Conservation (phyloP, 2,888 invertebrate genomes). For the Sycophila texana region DNA sequence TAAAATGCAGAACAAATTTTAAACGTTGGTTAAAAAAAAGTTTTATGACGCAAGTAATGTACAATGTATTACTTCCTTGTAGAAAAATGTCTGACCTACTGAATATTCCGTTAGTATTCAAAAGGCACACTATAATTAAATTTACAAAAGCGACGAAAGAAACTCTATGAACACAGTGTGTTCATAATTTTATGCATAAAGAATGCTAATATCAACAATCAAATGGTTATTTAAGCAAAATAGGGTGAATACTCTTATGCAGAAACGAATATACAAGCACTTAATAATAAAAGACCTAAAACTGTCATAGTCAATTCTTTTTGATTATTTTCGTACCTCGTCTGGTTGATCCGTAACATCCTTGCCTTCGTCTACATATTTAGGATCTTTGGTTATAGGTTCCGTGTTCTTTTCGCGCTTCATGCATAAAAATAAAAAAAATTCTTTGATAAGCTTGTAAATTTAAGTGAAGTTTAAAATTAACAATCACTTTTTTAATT, state of each 20-base stretch:
- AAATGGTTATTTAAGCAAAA: not conserved
- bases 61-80: too few relatives aligned
- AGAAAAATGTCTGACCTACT: too few relatives aligned
- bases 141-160: too few relatives aligned
- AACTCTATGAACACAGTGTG: too few relatives aligned
- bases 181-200: too few relatives aligned
- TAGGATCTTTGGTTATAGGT: slow-evolving; percentile 54
- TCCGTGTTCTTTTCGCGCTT: slow-evolving; percentile 53
- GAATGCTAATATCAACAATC: not conserved
- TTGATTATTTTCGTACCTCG: slow-evolving; percentile 47
- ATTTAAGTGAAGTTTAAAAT: not conserved
- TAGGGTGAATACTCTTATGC: not conserved
- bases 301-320: slow-evolving; percentile 2
- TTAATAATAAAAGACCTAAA: slow-evolving; percentile 20
- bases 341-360: slow-evolving; percentile 44
- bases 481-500: too few relatives aligned
- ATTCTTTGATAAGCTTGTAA: not conserved
- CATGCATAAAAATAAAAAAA: slow-evolving; percentile 31
- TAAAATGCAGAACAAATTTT: too few relatives aligned
- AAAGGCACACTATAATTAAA: too few relatives aligned
- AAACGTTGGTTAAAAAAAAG: too few relatives aligned
- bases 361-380: slow-evolving; percentile 53
- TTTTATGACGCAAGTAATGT: too few relatives aligned
- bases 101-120: too few relatives aligned
- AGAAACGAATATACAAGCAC: not conserved